Conservation (phyloP, 2,797 vertebrate genomes). For the Mormyrops attenuatus region DNA sequence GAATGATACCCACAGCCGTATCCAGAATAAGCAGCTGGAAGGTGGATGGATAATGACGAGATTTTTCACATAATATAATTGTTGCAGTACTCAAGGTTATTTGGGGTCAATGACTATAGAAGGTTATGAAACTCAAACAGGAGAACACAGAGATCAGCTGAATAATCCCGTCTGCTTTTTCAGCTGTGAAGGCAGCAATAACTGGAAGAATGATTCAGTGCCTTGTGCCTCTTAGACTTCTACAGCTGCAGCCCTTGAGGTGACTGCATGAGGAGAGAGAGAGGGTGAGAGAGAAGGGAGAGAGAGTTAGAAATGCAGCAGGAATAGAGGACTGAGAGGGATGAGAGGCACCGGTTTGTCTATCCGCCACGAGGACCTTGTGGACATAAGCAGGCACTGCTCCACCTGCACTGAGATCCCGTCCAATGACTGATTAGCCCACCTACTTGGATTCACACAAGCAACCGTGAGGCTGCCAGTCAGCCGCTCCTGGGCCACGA, state of each 20-base stretch:
- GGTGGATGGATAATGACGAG: neutral
- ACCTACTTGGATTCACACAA: slow-evolving; percentile 35
- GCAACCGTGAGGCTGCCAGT: slow-evolving; percentile 42
- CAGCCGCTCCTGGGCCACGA: slow-evolving; percentile 37
- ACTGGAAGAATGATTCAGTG: neutral
- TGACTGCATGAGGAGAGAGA: neutral
- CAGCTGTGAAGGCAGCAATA: neutral
- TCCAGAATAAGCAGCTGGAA: neutral
- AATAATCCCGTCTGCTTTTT: neutral
- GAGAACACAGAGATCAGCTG: neutral
- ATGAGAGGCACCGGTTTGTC: neutral
- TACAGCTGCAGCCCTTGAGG: slow-evolving; percentile 4
- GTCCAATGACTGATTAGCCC: slow-evolving; percentile 13
- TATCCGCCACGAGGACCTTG: slow-evolving; percentile 14
- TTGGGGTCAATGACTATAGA: neutral
- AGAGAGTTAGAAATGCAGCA: neutral
- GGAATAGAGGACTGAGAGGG: neutral
- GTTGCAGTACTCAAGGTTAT: neutral
- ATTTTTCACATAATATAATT: neutral
- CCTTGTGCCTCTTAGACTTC: neutral
- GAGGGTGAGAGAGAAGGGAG: neutral
- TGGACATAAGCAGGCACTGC: neutral
- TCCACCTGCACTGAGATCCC: slow-evolving; percentile 28
- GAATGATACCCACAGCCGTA: neutral
- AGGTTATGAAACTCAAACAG: neutral